Percentiles rank a stretch among this genome's conserved stretches.
phyloP scores from a whole-genome alignment of 2,888 invertebrate genomes.

The Euclidia mi region DNA sequence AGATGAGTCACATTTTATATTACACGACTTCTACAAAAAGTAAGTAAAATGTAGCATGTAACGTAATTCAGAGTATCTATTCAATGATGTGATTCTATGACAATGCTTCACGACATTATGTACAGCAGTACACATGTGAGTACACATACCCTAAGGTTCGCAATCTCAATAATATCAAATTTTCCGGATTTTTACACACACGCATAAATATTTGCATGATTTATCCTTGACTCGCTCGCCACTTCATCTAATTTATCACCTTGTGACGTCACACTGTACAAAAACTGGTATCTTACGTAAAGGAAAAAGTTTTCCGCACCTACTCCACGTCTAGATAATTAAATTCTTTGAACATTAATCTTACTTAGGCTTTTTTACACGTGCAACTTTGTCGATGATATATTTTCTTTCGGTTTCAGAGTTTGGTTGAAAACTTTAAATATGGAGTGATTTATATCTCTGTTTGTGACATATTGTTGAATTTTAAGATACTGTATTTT shows the following conservation, averaged over 20 bases:
- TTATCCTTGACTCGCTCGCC: slow-evolving; percentile 35
- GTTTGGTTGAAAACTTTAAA: slow-evolving; percentile 8
- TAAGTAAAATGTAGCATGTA: too few species aligned
- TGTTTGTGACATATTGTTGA: too few species aligned
- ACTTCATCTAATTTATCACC: slow-evolving; percentile 52
- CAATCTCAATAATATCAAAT: slow-evolving; percentile 23
- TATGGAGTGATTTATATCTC: background rate
- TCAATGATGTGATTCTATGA: too few species aligned
- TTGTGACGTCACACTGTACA: slow-evolving; percentile 44
- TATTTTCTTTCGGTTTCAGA: slow-evolving; percentile 39
- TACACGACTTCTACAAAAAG: too few species aligned
- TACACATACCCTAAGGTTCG: background rate
- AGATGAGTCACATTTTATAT: too few species aligned
- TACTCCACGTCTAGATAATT: slow-evolving; percentile 55
- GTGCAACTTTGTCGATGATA: slow-evolving; percentile 51
- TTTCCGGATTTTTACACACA: slow-evolving; percentile 30
- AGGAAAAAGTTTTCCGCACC: slow-evolving; percentile 53
- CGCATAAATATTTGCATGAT: slow-evolving; percentile 48
- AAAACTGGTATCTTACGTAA: slow-evolving; percentile 45
- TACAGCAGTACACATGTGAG: too few species aligned
- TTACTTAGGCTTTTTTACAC: slow-evolving; percentile 55
- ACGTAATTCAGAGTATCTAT: too few species aligned
- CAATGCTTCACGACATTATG: too few species aligned
- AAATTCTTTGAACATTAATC: slow-evolving; percentile 60
- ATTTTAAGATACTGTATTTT: too few species aligned